phyloP scores from a whole-genome alignment of 1,140 invertebrate species.

The Telenomus remus region DNA sequence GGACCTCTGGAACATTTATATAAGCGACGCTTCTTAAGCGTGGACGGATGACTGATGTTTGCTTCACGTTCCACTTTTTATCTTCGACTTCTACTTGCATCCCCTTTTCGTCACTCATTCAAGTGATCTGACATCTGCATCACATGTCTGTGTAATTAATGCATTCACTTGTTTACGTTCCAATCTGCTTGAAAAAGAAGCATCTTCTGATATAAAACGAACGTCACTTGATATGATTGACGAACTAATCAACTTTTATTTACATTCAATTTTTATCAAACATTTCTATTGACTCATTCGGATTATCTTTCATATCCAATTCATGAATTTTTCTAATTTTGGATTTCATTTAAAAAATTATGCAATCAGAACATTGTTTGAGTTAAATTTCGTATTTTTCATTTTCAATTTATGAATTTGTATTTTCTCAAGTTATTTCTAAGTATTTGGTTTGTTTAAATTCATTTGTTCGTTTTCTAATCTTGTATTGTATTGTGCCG shows the following conservation, averaged over 20 bases:
- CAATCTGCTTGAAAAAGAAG: constrained; percentile 18
- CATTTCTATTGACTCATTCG: not conserved
- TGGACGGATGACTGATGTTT: constrained; percentile 11
- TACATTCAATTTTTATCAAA: not conserved
- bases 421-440: no score
- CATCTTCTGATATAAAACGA: constrained; percentile 5
- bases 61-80: constrained; percentile 53
- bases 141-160: constrained; percentile 21
- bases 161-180: constrained; percentile 32
- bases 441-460: no score
- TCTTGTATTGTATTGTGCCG: no score
- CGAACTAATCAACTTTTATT: no score
- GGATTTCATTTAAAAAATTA: no score
- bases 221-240: constrained; percentile 1
- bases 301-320: no score
- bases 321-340: no score
- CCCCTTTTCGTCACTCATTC: constrained; percentile 38
- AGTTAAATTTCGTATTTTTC: no score
- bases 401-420: not conserved
- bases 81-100: constrained; percentile 47
- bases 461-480: no score
- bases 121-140: constrained; percentile 20
- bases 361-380: no score
- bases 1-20: constrained; percentile 52
- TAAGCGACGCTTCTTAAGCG: constrained; percentile 26